Evolutionary conservation across 2,888 invertebrate species (phyloP).

Genomic region (Rhagonycha fulva): DNA sequence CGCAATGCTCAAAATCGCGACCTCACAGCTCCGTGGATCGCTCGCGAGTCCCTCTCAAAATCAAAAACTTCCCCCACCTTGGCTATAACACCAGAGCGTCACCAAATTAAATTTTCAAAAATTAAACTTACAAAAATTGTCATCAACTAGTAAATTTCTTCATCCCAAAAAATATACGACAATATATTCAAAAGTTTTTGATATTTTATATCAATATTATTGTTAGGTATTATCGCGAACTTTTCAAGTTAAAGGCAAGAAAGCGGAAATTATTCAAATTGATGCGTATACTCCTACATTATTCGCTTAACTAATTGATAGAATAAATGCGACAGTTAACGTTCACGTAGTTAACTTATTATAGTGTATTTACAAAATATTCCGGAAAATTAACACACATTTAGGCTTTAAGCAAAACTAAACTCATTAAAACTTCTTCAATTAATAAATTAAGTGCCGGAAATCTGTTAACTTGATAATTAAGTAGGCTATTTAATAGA

Average conservation of each 20-base stretch:
- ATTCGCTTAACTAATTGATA: background rate
- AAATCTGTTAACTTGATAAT: constrained; percentile 12
- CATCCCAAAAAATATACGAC: too few species aligned
- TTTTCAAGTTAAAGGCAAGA: background rate
- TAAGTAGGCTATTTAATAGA: background rate
- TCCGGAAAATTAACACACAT: constrained; percentile 22
- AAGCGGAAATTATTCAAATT: background rate
- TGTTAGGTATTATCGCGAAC: background rate
- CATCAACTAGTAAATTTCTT: too few species aligned
- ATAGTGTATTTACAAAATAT: constrained; percentile 1
- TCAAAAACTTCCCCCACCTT: too few species aligned
- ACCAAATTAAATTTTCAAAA: too few species aligned
- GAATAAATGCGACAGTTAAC: background rate
- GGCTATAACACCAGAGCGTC: too few species aligned
- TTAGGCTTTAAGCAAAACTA: constrained; percentile 19
- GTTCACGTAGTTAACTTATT: background rate
- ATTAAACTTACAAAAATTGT: too few species aligned
- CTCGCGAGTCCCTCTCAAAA: too few species aligned
- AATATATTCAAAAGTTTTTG: background rate
- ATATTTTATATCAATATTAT: background rate
- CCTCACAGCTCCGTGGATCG: too few species aligned
- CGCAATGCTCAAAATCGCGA: too few species aligned
- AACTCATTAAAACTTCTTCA: constrained; percentile 24
- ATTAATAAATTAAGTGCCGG: constrained; percentile 22
- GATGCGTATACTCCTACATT: background rate